Percentiles rank a stretch among this genome's conserved stretches.
Evolutionary conservation across 37 sponge, comb jelly and placozoan species (phyloP).

Genomic region (Crambe crambe): DNA sequence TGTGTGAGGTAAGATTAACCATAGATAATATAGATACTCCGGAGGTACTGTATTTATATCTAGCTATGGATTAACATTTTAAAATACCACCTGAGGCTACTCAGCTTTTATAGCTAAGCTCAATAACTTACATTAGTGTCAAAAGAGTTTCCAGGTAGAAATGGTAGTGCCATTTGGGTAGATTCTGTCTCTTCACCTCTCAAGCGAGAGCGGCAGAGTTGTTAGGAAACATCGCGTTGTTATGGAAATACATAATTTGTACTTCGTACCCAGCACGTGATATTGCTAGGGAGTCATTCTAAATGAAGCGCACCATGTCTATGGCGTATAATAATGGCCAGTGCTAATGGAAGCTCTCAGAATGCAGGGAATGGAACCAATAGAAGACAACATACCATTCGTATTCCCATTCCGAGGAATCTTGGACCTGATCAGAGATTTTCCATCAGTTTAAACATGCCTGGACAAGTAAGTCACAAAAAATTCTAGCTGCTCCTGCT

Average conservation of each 20-base stretch:
- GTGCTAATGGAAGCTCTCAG: conserved; percentile 9
- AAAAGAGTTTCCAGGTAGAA: conserved; percentile 93
- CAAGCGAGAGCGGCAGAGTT: background rate
- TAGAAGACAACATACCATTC: background rate
- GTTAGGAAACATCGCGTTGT: conserved; percentile 7
- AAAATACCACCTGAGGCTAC: too few relatives aligned
- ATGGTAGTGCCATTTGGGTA: conserved; percentile 84
- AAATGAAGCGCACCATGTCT: conserved; percentile 8
- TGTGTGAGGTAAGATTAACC: conserved; percentile 15
- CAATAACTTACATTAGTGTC: conserved; percentile 85
- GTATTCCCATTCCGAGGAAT: background rate
- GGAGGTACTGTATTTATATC: too few relatives aligned
- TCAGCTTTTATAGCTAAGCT: too few relatives aligned
- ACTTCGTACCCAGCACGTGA: background rate
- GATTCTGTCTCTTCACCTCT: background rate
- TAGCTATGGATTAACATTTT: too few relatives aligned
- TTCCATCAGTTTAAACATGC: conserved; percentile 6
- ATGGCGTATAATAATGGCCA: conserved; percentile 26
- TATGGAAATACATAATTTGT: background rate
- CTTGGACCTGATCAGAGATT: conserved; percentile 13
- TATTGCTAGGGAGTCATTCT: background rate
- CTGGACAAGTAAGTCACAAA: conserved; percentile 5
- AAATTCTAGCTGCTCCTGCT: background rate
- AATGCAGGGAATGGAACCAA: background rate
- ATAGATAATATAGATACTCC: background rate